A percentile compares a stretch with the other conserved stretches of the same genome.
phyloP scores from a whole-genome alignment of 2,797 vertebrate genomes.

The Myotis myotis region DNA sequence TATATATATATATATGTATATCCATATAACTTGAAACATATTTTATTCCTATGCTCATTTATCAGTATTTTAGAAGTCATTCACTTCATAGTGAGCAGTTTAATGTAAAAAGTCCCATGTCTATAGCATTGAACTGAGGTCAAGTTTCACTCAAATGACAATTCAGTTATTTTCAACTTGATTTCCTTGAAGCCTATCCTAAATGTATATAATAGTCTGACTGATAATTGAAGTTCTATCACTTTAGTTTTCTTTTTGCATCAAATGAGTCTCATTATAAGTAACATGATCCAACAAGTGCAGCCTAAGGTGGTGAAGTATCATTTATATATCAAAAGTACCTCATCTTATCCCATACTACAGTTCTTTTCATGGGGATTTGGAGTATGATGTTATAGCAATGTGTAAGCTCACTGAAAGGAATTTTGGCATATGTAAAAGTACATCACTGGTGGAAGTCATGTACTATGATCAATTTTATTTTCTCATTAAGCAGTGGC shows the following conservation, averaged over 20 bases:
- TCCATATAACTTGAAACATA: neutral
- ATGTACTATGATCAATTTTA: neutral
- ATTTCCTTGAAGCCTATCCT: neutral
- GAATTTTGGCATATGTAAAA: neutral
- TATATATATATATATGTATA: neutral
- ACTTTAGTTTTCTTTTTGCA: neutral
- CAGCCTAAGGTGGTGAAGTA: neutral
- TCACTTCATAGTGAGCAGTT: neutral
- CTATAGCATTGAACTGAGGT: neutral
- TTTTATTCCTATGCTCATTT: neutral
- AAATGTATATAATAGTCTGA: neutral
- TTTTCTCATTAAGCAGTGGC: neutral
- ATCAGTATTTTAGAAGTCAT: neutral
- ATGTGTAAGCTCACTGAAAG: neutral
- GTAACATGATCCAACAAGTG: neutral
- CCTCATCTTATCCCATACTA: neutral
- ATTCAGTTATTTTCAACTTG: neutral
- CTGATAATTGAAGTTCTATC: neutral
- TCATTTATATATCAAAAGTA: neutral
- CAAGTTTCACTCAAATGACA: neutral
- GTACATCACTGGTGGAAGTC: neutral
- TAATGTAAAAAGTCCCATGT: neutral
- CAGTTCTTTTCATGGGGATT: neutral
- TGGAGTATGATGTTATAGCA: neutral
- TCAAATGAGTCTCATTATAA: neutral